Evolutionary conservation across 2,113 vertebrate genomes (phyloP).

Genomic region (Heloderma charlesbogerti): DNA sequence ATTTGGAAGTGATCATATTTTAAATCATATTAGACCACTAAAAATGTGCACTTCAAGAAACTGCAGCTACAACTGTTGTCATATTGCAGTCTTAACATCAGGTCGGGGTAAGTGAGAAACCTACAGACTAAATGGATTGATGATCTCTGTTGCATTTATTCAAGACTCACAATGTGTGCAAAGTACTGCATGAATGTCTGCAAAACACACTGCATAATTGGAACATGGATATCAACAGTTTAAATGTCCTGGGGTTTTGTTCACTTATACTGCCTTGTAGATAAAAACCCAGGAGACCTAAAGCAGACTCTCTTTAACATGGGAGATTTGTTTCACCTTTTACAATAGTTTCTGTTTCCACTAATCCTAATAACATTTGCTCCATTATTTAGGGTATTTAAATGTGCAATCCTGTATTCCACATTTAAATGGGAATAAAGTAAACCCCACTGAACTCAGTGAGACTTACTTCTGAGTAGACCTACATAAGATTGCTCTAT

Average conservation of each 20-base stretch:
- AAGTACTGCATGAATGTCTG: constrained; percentile 23
- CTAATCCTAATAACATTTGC: constrained; percentile 36
- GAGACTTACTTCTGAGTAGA: no score
- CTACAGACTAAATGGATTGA: constrained; percentile 10
- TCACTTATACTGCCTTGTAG: constrained; percentile 21
- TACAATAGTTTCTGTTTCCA: background rate
- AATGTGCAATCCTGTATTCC: background rate
- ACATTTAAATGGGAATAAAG: no score
- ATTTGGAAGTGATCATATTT: background rate
- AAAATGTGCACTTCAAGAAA: background rate
- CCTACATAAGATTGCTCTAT: no score
- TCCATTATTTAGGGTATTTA: background rate
- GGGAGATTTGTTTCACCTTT: constrained; percentile 1
- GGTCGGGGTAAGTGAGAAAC: constrained; percentile 9
- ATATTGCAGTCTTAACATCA: constrained; percentile 35
- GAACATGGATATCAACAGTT: constrained; percentile 29
- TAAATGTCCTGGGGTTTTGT: constrained; percentile 40
- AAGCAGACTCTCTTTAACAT: constrained; percentile 45
- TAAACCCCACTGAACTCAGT: no score
- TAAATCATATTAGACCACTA: background rate
- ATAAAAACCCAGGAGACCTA: constrained; percentile 45
- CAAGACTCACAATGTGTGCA: constrained; percentile 31
- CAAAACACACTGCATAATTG: constrained; percentile 52
- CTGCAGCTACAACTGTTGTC: constrained; percentile 11
- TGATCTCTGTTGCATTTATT: constrained; percentile 4